These are phyloP conservation scores for Chionoecetes opilio DNA, from an alignment of 1,140 invertebrate species.

Conservation along the genomic window DNA sequence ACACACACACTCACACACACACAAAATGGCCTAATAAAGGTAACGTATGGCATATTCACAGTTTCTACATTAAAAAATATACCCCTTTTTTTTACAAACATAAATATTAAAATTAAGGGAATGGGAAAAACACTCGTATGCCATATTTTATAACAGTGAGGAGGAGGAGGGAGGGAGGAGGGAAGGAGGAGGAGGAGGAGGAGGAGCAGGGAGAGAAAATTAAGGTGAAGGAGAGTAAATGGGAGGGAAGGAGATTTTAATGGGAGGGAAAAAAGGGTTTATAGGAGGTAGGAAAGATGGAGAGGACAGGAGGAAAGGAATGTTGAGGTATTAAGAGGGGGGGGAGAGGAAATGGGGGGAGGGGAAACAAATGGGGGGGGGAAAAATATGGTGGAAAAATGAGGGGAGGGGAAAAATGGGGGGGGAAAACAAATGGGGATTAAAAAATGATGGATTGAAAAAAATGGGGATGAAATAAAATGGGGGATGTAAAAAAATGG, in stretches of 20 bases:
- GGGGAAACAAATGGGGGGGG: background rate
- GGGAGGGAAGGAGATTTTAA: background rate
- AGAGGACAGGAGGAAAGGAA: background rate
- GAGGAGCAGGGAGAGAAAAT: background rate
- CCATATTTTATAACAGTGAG: background rate
- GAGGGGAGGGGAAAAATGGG: too few species aligned
- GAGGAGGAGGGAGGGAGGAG: background rate
- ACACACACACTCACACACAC: slow-evolving; percentile 54
- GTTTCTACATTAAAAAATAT: background rate
- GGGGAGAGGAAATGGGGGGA: background rate
- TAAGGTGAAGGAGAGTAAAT: background rate
- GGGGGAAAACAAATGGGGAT: too few species aligned
- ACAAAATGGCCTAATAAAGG: background rate
- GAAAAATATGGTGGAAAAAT: background rate
- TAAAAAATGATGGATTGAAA: too few species aligned
- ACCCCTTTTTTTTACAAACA: background rate
- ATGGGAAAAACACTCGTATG: background rate
- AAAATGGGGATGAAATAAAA: background rate
- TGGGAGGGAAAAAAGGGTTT: background rate
- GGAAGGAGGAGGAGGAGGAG: slow-evolving; percentile 11
- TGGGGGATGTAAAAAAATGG: background rate
- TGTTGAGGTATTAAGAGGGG: background rate
- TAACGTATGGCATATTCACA: background rate
- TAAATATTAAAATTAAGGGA: slow-evolving; percentile 3
- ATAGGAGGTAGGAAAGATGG: background rate